Percentiles rank a stretch among this genome's conserved stretches.
Evolutionary conservation across 2,797 vertebrate genomes (phyloP).

Genomic region (Syndactyla subalaris): DNA sequence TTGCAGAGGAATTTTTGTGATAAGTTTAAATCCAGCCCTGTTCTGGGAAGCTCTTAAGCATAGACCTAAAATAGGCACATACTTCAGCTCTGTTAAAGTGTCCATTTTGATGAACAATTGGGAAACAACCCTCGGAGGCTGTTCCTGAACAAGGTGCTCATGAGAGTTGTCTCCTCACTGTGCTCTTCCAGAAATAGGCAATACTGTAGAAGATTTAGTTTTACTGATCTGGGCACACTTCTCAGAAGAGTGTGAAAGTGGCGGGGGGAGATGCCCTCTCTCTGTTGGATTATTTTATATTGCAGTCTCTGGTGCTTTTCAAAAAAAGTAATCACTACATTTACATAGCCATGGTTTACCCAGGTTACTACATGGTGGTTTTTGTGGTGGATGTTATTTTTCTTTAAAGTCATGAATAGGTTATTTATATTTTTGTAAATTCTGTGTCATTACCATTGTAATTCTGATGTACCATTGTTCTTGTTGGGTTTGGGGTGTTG

Average conservation of each 20-base stretch:
- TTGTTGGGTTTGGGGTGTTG: background rate
- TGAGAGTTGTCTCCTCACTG: background rate
- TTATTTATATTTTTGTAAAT: conserved; percentile 67
- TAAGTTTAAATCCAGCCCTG: conserved; percentile 31
- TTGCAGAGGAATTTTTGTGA: conserved; percentile 11
- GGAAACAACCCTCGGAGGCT: background rate
- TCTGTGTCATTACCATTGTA: background rate
- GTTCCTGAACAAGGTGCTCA: background rate
- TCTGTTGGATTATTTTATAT: background rate
- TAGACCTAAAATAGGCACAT: conserved; percentile 5
- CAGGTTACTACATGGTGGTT: background rate
- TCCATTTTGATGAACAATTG: background rate
- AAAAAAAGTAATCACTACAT: background rate
- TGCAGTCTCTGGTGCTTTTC: conserved; percentile 41
- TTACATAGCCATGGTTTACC: conserved; percentile 23
- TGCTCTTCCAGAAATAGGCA: background rate
- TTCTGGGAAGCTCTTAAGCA: conserved; percentile 46
- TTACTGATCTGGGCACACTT: background rate
- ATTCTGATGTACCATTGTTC: background rate
- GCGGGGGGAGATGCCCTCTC: no score
- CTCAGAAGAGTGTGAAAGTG: background rate
- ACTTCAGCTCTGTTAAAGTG: background rate
- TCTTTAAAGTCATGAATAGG: conserved; percentile 4
- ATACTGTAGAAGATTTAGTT: background rate
- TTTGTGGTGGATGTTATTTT: conserved; percentile 37